A percentile compares a stretch with the other conserved stretches of the same genome.
These are phyloP conservation scores for Folsomia candida DNA, from an alignment of 2,888 invertebrate genomes.

Conservation along the genomic window DNA sequence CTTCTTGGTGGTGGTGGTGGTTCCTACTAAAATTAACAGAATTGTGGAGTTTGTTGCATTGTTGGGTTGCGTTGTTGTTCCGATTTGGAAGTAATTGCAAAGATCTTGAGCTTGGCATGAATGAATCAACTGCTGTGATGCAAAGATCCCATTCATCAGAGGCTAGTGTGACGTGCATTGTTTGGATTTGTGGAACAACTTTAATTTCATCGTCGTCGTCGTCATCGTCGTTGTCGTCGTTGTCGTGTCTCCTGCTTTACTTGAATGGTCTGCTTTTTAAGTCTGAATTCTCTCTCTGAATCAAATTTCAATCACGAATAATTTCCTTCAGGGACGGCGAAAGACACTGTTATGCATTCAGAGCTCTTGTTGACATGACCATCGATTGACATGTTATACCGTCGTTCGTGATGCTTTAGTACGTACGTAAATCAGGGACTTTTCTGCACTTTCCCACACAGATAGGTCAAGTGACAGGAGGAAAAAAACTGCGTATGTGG, in stretches of 20 bases:
- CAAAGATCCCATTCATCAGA: not conserved
- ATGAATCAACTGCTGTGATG: not conserved
- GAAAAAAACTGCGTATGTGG: too few species aligned
- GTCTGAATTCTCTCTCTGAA: too few species aligned
- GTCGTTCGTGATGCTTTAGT: not conserved
- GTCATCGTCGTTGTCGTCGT: not conserved
- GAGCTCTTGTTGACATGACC: not conserved
- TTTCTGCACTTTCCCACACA: too few species aligned
- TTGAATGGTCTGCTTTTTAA: too few species aligned
- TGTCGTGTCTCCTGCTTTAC: not conserved
- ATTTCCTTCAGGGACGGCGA: not conserved
- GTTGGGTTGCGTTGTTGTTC: not conserved
- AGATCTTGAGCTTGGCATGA: not conserved
- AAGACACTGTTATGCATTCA: not conserved
- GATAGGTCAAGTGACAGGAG: too few species aligned
- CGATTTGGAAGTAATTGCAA: not conserved
- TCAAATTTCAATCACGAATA: not conserved
- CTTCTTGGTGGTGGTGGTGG: not conserved
- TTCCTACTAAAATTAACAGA: not conserved
- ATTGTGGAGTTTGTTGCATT: too few species aligned
- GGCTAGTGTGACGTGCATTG: not conserved
- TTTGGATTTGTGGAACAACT: not conserved
- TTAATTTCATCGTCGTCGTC: not conserved
- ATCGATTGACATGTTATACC: not conserved
- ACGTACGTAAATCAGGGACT: slow-evolving; percentile 5